These are phyloP conservation scores for Cheilosia urbana DNA, from an alignment of 2,888 invertebrate species.

Conservation along the genomic window DNA sequence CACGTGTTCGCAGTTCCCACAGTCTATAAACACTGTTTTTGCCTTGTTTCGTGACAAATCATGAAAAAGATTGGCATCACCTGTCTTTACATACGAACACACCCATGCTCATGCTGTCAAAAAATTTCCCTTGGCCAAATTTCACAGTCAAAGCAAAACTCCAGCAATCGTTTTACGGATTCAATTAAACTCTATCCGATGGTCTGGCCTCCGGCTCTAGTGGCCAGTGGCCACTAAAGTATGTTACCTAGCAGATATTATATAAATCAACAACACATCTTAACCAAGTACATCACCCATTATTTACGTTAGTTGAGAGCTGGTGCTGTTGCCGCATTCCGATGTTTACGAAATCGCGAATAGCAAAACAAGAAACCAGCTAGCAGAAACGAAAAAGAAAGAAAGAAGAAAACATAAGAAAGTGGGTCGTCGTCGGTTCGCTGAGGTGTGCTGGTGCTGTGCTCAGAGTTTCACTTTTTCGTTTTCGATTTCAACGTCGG, in stretches of 20 bases:
- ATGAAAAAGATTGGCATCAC: neutral
- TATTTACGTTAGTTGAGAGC: neutral
- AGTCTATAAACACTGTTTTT: too few relatives aligned
- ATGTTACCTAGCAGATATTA: conserved; percentile 8
- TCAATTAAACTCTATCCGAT: neutral
- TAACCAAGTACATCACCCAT: conserved; percentile 8
- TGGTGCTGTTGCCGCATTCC: conserved; percentile 66
- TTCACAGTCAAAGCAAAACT: conserved; percentile 37
- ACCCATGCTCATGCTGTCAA: neutral
- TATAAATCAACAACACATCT: neutral
- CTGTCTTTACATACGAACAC: neutral
- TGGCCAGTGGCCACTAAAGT: neutral
- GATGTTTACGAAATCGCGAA: conserved; percentile 72
- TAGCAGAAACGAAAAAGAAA: conserved; percentile 52
- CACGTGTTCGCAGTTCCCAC: too few relatives aligned
- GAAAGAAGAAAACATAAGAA: conserved; percentile 73
- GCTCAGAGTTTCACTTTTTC: conserved; percentile 66
- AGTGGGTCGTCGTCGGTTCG: conserved; percentile 64
- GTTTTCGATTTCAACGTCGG: conserved; percentile 69
- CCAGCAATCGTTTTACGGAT: conserved; percentile 3
- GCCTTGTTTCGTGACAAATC: too few relatives aligned
- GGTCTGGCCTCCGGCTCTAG: neutral
- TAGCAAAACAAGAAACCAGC: conserved; percentile 55
- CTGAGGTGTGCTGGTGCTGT: conserved; percentile 32
- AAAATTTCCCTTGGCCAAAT: conserved; percentile 1